Base-by-base conservation (phyloP, 2,888 invertebrate species). In the Leptogaster cylindrica region DNA sequence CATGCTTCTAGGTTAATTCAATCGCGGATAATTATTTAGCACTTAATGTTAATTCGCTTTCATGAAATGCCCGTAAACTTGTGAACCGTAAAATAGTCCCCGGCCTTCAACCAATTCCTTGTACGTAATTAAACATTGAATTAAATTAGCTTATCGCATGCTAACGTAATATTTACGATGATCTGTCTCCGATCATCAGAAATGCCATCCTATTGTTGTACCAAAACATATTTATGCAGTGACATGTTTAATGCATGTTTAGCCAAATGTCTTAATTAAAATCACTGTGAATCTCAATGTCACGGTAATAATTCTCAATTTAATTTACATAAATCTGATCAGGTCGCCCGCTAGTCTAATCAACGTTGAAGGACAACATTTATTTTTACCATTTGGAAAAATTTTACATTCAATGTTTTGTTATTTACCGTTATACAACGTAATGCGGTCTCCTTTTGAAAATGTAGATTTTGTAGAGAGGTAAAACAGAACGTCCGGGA, bases 231-330 rank as follows among this genome's bases (percentile, higher is more conserved):
- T 58, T 58, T 58, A 58, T 58, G 58, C 58, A 27, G n/a, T 23
- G 58, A 58, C 58, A 58, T 41, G 58, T 10, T 14, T 23, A 25
- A 14, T 25, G 27, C 58, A 58, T 58, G 39, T 39, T 41, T 58
- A 27, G 31, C 28, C 39, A 39, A 39, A 58, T 58, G 58, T 58
- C 58, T 58, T 58, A 58, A 58, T 58, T 58, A 41, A 58, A 51
- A 25, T 7, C 58, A 58, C 41, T 41, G 41, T 58, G 31, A 8
- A 58, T 36, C 18, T 28, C 31, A 16, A 16, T 16, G 52, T 7
- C 3, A 18, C 28, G n/a, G 20, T 25, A 31, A 36, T 6, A 36
- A 36, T 5, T 44, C 44, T 52, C 16, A 33, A 16, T 14, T 18
- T 31, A 46, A 52, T 52, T 28, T 50, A 27, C 16, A 44, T 28